These are phyloP conservation scores for Archips xylosteana DNA, from an alignment of 2,888 invertebrate species.

Conservation along the genomic window DNA sequence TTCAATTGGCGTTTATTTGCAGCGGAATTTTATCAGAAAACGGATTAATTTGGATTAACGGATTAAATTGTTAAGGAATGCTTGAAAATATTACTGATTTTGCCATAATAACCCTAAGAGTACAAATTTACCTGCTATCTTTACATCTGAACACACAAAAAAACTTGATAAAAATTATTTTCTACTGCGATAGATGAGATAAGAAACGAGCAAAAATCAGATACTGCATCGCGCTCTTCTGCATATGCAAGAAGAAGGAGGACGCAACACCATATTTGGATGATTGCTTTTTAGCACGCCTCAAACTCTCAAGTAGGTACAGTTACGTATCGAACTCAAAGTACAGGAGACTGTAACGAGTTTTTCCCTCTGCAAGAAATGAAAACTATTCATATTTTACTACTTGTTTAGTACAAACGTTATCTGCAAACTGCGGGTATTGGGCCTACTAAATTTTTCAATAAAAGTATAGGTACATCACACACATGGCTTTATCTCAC, in stretches of 20 bases:
- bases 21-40: background rate
- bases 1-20: background rate
- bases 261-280: too few relatives aligned
- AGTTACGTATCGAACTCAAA: too few relatives aligned
- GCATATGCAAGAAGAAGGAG: too few relatives aligned
- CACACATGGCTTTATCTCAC: slow-evolving; percentile 23
- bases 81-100: background rate
- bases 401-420: background rate
- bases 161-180: background rate
- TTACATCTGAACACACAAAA: background rate
- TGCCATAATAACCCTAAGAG: background rate
- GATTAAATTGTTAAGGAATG: background rate
- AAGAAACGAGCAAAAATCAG: too few relatives aligned
- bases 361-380: too few relatives aligned
- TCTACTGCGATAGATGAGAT: background rate
- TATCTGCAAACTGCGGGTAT: background rate
- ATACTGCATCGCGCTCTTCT: too few relatives aligned
- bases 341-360: too few relatives aligned
- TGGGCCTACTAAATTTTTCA: background rate
- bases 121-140: background rate
- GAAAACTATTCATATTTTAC: background rate
- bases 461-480: background rate
- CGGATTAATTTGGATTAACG: background rate
- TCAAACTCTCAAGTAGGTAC: too few relatives aligned
- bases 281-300: too few relatives aligned